Percentiles rank a stretch among this genome's conserved stretches.
These are phyloP conservation scores for Musca domestica DNA, from an alignment of 1,140 invertebrate species.

Conservation along the genomic window DNA sequence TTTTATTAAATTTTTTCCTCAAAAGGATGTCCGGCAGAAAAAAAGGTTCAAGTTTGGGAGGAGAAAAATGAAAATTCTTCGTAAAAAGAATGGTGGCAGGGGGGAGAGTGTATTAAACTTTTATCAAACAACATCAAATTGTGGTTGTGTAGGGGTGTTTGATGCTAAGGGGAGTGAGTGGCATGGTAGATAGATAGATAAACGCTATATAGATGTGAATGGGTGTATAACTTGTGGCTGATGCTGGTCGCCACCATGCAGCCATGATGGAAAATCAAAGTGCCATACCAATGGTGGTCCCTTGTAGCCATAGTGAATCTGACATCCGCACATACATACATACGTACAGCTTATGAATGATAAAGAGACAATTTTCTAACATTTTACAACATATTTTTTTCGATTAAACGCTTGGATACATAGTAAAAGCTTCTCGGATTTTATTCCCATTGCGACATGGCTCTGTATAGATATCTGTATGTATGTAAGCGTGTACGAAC, in stretches of 20 bases:
- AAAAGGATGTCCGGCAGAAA: constrained; percentile 16
- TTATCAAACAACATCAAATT: background rate
- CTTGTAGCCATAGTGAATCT: too few relatives aligned
- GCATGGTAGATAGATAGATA: background rate
- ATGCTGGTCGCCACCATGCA: too few relatives aligned
- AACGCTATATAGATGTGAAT: background rate
- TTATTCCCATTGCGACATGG: too few relatives aligned
- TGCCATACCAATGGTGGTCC: too few relatives aligned
- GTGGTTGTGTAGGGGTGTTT: background rate
- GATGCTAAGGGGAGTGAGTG: background rate
- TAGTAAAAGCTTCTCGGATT: constrained; percentile 6
- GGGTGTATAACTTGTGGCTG: too few relatives aligned
- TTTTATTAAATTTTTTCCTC: constrained; percentile 8
- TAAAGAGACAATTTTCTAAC: constrained; percentile 19
- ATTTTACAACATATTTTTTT: constrained; percentile 19
- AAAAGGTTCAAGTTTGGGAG: too few relatives aligned
- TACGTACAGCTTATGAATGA: constrained; percentile 7
- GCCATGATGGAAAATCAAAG: too few relatives aligned
- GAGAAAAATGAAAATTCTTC: background rate
- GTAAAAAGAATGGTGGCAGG: background rate
- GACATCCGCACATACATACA: too few relatives aligned
- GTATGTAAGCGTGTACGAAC: too few relatives aligned
- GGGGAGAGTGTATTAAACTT: background rate
- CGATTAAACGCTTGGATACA: constrained; percentile 22
- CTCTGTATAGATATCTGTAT: too few relatives aligned